A percentile compares a stretch with the other conserved stretches of the same genome.
These are phyloP conservation scores for Apodemus sylvaticus DNA, from an alignment of 2,113 vertebrate species.

Conservation along the genomic window DNA sequence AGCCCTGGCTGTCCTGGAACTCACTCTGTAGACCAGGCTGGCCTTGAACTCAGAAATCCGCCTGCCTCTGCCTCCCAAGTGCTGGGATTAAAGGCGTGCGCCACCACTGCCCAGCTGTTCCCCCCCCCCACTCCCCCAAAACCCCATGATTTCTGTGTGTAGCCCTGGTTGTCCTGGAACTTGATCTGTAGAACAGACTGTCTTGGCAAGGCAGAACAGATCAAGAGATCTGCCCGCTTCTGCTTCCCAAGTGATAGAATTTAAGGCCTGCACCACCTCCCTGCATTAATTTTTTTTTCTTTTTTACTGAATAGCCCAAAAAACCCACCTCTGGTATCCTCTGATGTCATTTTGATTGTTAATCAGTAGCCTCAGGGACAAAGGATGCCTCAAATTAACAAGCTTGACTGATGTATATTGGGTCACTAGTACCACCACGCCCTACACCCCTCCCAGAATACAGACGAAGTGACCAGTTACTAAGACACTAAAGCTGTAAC, in stretches of 20 bases:
- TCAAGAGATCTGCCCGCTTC: background rate
- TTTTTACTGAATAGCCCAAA: slow-evolving; percentile 1
- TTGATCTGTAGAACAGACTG: background rate
- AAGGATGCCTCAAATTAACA: slow-evolving; percentile 31
- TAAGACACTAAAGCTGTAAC: background rate
- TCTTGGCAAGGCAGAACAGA: too few species aligned
- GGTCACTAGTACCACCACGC: background rate
- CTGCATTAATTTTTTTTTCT: background rate
- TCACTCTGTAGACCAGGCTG: background rate
- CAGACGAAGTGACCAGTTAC: slow-evolving; percentile 10
- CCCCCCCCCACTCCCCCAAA: too few species aligned
- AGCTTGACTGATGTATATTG: background rate
- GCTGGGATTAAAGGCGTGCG: background rate
- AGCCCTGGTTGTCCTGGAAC: background rate
- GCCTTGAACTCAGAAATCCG: background rate
- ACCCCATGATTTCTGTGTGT: background rate
- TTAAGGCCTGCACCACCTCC: background rate
- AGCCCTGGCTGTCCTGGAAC: background rate
- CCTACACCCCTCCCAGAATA: background rate
- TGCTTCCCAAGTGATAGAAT: background rate
- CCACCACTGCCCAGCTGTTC: background rate
- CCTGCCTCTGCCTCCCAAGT: background rate
- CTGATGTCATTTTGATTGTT: background rate
- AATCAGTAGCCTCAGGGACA: slow-evolving; percentile 1
- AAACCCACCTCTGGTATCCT: background rate